Evolutionary conservation across 2,113 vertebrate genomes (phyloP).

Genomic region (Chionodraco myersi): DNA sequence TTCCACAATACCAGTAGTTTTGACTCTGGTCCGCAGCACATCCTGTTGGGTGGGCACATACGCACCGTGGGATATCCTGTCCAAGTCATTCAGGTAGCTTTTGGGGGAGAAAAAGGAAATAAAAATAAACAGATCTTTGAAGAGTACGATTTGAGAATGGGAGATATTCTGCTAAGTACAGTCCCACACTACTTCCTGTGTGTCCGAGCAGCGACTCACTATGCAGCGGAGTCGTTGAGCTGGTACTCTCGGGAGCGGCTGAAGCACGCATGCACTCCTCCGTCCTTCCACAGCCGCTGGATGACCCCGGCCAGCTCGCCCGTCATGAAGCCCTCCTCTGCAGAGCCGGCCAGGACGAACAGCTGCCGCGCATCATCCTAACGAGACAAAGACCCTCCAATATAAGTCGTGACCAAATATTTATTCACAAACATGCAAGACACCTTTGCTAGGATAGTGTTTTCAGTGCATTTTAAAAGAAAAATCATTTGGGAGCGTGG

Average conservation of each 20-base stretch:
- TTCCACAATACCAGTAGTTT: slow-evolving; percentile 99
- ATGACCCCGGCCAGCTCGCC: slow-evolving; percentile 94
- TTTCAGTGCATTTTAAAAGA: not conserved
- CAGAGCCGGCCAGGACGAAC: slow-evolving; percentile 93
- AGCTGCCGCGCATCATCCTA: slow-evolving; percentile 98
- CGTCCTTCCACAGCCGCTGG: slow-evolving; percentile 96
- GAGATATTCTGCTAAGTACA: not conserved
- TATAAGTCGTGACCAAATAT: not conserved
- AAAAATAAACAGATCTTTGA: not conserved
- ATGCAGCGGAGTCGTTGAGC: slow-evolving; percentile 97
- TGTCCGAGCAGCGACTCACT: slow-evolving; percentile 86
- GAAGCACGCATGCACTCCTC: slow-evolving; percentile 95
- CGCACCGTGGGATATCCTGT: slow-evolving; percentile 92
- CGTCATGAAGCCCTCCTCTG: slow-evolving; percentile 98
- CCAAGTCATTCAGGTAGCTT: slow-evolving; percentile 98
- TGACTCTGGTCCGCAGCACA: slow-evolving; percentile 97
- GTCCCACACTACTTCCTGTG: not conserved
- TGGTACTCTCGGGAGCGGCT: slow-evolving; percentile 97
- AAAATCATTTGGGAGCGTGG: not conserved
- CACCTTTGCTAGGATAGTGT: not conserved
- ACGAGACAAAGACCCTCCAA: slow-evolving; percentile 12
- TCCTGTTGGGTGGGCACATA: slow-evolving; percentile 99
- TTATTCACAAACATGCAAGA: not conserved
- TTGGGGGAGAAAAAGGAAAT: slow-evolving; percentile 4
- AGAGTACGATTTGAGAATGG: not conserved